Conservation (phyloP, 2,888 invertebrate genomes). For the Cyrtodaria siliqua region DNA sequence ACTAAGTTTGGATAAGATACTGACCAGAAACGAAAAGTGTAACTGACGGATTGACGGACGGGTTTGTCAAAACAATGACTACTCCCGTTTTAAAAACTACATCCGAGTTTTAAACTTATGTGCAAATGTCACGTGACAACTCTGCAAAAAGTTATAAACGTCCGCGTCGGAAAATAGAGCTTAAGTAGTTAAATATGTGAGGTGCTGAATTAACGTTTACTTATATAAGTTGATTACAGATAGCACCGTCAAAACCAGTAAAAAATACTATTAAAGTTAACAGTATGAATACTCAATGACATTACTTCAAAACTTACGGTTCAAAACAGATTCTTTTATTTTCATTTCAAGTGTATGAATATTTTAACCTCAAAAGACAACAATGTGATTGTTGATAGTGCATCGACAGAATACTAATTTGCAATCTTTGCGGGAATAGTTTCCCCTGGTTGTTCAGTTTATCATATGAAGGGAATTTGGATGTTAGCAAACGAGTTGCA, state of each 20-base stretch:
- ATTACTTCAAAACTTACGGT: background rate
- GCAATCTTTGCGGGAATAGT: background rate
- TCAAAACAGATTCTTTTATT: conserved; percentile 5
- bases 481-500: background rate
- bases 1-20: too few species aligned
- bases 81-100: too few species aligned
- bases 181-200: background rate
- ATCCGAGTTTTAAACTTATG: too few species aligned
- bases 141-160: background rate
- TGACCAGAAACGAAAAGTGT: too few species aligned
- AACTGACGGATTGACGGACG: too few species aligned
- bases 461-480: background rate
- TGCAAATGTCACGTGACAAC: background rate
- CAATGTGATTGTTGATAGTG: conserved; percentile 47
- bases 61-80: too few species aligned
- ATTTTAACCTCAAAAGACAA: conserved; percentile 50
- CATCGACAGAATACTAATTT: background rate
- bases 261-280: too few species aligned
- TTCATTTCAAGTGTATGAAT: conserved; percentile 43
- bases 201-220: background rate
- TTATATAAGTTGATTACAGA: background rate
- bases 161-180: conserved; percentile 17
- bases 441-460: background rate
- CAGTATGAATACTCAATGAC: too few species aligned
- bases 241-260: too few species aligned